Evolutionary conservation across 1,140 invertebrate genomes (phyloP).

Genomic region (Nautilus pompilius): DNA sequence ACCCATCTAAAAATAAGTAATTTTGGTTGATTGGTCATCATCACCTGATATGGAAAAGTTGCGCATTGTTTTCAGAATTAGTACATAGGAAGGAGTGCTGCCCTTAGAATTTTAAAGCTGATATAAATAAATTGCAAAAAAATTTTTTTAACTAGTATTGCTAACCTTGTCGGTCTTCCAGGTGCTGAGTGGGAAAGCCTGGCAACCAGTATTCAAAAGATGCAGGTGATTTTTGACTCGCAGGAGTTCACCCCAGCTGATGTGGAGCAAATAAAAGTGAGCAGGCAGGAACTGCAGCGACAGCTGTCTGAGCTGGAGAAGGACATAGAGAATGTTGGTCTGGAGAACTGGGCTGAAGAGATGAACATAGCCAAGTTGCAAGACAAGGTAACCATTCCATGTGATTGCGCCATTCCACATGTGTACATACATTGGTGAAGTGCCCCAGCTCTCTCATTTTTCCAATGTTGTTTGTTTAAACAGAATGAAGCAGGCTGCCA

Average conservation of each 20-base stretch:
- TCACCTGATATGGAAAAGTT: too few relatives aligned
- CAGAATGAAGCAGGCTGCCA: conserved; percentile 30
- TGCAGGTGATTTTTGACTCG: conserved; percentile 33
- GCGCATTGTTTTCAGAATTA: too few relatives aligned
- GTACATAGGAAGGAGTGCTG: too few relatives aligned
- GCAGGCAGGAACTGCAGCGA: conserved; percentile 24
- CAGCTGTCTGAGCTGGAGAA: conserved; percentile 33
- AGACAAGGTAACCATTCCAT: conserved; percentile 27
- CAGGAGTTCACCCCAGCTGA: conserved; percentile 39
- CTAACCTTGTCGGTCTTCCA: too few relatives aligned
- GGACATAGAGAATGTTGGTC: conserved; percentile 23
- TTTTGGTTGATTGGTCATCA: too few relatives aligned
- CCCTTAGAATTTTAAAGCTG: too few relatives aligned
- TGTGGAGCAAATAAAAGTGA: conserved; percentile 35
- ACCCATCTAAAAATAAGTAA: too few relatives aligned
- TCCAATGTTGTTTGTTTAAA: conserved; percentile 1
- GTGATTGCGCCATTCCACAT: not conserved
- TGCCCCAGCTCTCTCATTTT: not conserved
- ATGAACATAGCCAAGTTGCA: conserved; percentile 33
- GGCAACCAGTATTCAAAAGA: conserved; percentile 20
- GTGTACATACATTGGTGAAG: not conserved
- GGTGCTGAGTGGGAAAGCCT: conserved; percentile 26
- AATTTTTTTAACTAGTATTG: too few relatives aligned
- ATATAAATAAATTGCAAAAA: too few relatives aligned
- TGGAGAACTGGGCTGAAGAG: conserved; percentile 39